Conservation (phyloP, 2,888 invertebrate species). For the Rhopalosiphum nymphaeae region DNA sequence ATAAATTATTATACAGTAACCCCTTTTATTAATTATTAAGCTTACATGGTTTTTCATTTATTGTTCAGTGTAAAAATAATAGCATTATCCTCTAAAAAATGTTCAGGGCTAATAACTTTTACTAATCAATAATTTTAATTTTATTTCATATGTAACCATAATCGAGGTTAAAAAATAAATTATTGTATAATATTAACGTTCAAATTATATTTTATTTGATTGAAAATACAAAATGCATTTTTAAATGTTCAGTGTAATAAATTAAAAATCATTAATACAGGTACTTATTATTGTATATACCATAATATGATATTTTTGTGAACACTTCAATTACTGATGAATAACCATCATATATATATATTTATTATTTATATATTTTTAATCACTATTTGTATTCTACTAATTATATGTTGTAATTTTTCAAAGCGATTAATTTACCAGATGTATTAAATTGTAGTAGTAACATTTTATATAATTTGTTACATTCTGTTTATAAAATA, state of each 20-base stretch:
- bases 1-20: conserved; percentile 45
- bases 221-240: background rate
- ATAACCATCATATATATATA: background rate
- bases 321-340: background rate
- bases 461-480: background rate
- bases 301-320: background rate
- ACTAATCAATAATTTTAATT: conserved; percentile 38
- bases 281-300: background rate
- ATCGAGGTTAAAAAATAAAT: background rate
- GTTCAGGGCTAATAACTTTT: conserved; percentile 8
- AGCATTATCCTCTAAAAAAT: conserved; percentile 19
- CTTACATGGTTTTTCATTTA: conserved; percentile 16
- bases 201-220: background rate
- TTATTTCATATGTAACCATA: conserved; percentile 1
- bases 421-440: conserved; percentile 1
- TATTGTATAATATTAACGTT: background rate
- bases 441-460: background rate
- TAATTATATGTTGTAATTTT: background rate
- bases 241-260: background rate
- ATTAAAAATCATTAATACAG: background rate
- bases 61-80: conserved; percentile 49
- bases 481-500: no score
- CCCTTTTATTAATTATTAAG: conserved; percentile 49
- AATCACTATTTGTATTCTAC: background rate
- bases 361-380: conserved; percentile 10